Evolutionary conservation across 2,113 vertebrate genomes (phyloP).

Genomic region (Eclectus roratus): DNA sequence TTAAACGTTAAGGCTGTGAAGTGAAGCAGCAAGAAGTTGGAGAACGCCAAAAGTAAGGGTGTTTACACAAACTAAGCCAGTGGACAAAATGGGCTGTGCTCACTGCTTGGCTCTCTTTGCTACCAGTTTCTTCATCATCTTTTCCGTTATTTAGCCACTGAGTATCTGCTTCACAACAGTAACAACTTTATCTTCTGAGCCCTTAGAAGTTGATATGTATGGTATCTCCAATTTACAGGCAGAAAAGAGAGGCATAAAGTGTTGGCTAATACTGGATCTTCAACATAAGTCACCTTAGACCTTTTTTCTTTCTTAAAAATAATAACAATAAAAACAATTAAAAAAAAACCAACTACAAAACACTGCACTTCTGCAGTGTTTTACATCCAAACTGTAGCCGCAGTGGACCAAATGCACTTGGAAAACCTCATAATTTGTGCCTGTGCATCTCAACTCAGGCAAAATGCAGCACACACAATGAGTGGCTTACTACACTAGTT

Average conservation of each 20-base stretch:
- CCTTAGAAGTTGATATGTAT: not conserved
- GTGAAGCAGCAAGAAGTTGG: not conserved
- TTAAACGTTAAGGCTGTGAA: not conserved
- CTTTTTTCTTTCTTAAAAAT: not conserved
- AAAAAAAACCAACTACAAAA: not conserved
- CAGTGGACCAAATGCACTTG: not conserved
- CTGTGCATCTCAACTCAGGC: not conserved
- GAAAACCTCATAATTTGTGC: not conserved
- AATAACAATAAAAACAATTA: not conserved
- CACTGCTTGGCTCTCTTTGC: conserved; percentile 8
- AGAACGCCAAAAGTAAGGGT: conserved; percentile 7
- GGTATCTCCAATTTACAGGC: not conserved
- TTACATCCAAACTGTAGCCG: not conserved
- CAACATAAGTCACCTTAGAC: not conserved
- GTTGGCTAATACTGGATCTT: not conserved
- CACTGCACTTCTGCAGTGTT: not conserved
- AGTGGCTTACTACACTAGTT: not conserved
- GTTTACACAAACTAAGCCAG: not conserved
- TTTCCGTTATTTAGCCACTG: not conserved
- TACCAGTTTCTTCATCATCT: conserved; percentile 21
- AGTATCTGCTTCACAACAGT: not conserved
- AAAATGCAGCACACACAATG: not conserved
- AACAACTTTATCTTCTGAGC: not conserved
- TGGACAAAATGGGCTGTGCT: not conserved
- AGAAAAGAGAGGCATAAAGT: not conserved